A percentile compares a stretch with the other conserved stretches of the same genome.
These are phyloP conservation scores for Synchiropus splendidus DNA, from an alignment of 2,113 vertebrate genomes.

Conservation along the genomic window DNA sequence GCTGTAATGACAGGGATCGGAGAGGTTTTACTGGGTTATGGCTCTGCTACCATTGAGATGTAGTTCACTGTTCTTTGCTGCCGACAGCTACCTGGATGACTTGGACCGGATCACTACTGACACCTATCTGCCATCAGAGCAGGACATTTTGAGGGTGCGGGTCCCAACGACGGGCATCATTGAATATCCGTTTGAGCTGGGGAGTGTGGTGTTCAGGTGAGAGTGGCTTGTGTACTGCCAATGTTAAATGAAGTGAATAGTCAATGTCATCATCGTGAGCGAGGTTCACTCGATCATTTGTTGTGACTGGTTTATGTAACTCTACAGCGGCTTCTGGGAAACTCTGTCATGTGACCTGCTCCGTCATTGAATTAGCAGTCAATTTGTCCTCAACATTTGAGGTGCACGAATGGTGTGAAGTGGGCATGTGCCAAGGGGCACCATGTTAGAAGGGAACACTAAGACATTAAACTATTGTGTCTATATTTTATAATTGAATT, in stretches of 20 bases:
- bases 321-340: no score
- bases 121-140: conserved; percentile 70
- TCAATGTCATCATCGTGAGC: no score
- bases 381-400: no score
- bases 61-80: conserved; percentile 2
- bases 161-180: conserved; percentile 78
- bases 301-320: no score
- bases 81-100: conserved; percentile 71
- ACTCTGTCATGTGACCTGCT: no score
- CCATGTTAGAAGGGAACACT: no score
- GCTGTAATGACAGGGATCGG: not conserved
- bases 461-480: no score
- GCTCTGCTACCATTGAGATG: not conserved
- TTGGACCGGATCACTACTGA: conserved; percentile 64
- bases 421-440: no score
- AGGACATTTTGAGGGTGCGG: conserved; percentile 76
- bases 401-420: no score
- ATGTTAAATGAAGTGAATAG: not conserved
- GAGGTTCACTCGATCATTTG: no score
- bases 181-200: conserved; percentile 76
- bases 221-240: not conserved
- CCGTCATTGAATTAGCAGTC: no score
- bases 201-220: conserved; percentile 79
- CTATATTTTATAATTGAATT: no score
- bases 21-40: not conserved